Percentiles rank a stretch among this genome's conserved stretches.
These are phyloP conservation scores for Dorcus parallelipipedus DNA, from an alignment of 2,888 invertebrate species.

Conservation along the genomic window DNA sequence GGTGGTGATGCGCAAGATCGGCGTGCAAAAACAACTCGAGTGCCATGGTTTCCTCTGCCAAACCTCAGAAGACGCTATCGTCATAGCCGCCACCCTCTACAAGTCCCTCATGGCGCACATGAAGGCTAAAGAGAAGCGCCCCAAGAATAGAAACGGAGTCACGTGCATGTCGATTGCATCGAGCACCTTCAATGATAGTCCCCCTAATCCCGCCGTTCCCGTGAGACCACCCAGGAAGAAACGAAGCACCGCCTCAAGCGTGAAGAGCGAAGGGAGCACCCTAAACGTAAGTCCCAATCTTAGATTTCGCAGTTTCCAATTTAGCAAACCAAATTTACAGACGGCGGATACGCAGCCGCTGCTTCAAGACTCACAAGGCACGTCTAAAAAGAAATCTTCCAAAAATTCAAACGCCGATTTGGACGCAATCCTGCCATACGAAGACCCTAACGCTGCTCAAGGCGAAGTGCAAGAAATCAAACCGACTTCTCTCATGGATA, in stretches of 20 bases:
- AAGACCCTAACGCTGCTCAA: conserved; percentile 35
- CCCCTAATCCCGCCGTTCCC: conserved; percentile 48
- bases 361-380: conserved; percentile 50
- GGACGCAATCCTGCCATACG: conserved; percentile 47
- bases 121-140: conserved; percentile 61
- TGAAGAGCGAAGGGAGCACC: conserved; percentile 16
- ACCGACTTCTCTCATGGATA: conserved; percentile 53
- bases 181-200: conserved; percentile 48
- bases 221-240: conserved; percentile 74
- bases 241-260: conserved; percentile 61
- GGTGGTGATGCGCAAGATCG: conserved; percentile 81
- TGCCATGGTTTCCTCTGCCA: conserved; percentile 90
- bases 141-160: conserved; percentile 69
- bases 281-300: conserved; percentile 5
- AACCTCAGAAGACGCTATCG: conserved; percentile 86
- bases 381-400: conserved; percentile 53
- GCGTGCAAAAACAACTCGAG: conserved; percentile 75
- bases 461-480: conserved; percentile 55
- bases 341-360: conserved; percentile 42
- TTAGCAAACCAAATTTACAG: conserved; percentile 24
- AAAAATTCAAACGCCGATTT: conserved; percentile 38
- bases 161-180: conserved; percentile 75
- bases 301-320: neutral
- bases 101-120: conserved; percentile 82
- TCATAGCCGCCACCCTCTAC: conserved; percentile 87